Conservation (phyloP, 2,113 vertebrate genomes). For the Coturnix japonica region DNA sequence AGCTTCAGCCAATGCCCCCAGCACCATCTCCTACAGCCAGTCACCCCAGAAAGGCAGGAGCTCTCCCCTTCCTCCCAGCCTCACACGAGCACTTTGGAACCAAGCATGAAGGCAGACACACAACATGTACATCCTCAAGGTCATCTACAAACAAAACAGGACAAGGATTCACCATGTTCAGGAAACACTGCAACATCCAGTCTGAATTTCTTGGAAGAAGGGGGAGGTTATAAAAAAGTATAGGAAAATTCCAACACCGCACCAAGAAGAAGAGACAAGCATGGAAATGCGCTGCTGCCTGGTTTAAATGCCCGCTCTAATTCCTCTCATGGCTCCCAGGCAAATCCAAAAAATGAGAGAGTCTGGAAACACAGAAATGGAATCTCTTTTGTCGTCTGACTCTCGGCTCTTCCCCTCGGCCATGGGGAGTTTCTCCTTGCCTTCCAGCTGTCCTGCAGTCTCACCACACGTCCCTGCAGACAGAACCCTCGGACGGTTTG, state of each 20-base stretch:
- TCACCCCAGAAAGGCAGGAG: neutral
- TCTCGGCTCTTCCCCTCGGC: neutral
- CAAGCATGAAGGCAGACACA: constrained; percentile 25
- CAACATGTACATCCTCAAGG: constrained; percentile 38
- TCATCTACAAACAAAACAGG: constrained; percentile 72
- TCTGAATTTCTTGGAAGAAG: constrained; percentile 36
- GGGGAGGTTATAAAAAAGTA: constrained; percentile 23
- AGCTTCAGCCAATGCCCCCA: neutral
- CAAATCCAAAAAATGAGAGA: constrained; percentile 60
- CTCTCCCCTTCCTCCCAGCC: neutral
- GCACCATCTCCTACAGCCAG: neutral
- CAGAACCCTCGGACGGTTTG: neutral
- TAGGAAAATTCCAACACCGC: constrained; percentile 46
- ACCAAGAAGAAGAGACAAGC: constrained; percentile 33
- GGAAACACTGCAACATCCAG: constrained; percentile 68
- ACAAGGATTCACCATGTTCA: constrained; percentile 71
- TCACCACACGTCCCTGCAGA: constrained; percentile 3
- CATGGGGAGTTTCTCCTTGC: constrained; percentile 7
- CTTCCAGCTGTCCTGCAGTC: constrained; percentile 48
- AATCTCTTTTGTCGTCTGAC: constrained; percentile 15
- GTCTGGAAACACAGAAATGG: constrained; percentile 10
- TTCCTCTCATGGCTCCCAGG: constrained; percentile 41
- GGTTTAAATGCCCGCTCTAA: constrained; percentile 54
- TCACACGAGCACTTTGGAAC: constrained; percentile 25
- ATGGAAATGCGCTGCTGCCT: constrained; percentile 67